Base-by-base conservation (phyloP, 2,113 vertebrate genomes). In the Corythaeola cristata region DNA sequence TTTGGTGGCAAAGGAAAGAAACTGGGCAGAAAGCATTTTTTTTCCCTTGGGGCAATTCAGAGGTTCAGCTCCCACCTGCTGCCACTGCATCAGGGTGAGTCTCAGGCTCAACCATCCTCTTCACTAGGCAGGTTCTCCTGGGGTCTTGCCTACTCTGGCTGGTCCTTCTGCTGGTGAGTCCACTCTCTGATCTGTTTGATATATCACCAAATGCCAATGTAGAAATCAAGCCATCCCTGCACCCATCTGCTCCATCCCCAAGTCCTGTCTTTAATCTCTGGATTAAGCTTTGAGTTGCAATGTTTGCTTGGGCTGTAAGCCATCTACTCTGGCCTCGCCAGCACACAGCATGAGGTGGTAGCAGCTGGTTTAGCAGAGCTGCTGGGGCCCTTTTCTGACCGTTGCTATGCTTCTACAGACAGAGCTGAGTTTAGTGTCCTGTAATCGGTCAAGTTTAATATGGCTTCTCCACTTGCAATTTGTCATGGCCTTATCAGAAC, bases 401-500 rank as follows among this genome's bases (percentile, higher is more conserved):
- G 2, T 67, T 35, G 6, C 28, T 55, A 2, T 0, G 6, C 27
- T 68, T 39, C 50, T 53, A 24, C 35, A 64, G 56, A 24, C 39
- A 66, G 30, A 56, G 64, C 47, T 32, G 56, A n/a, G 49, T 21
- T 45, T 89, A 86, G 67, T 58, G 78, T 50, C 52, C 56, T 35
- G n/a, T 39, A 71, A 52, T 79, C 18, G 22, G 76, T 26, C 80
- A 66, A 23, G 62, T 76, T 87, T 32, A 75, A 89, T 44, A 27
- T 3, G 53, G 76, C 50, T 94, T 52, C 83, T 86, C 35, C 73
- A 7, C 88, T 92, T 50, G 64, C 77, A 89, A 59, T 95, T 67
- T 91, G 86, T 88, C 94, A 78, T 33, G 53, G 39, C 37, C 69
- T 87, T 95, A 95, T 96, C 89, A 58, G 75, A 89, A 59, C 77